These are phyloP conservation scores for Polyergus mexicanus DNA, from an alignment of 1,140 invertebrate genomes.

Conservation along the genomic window DNA sequence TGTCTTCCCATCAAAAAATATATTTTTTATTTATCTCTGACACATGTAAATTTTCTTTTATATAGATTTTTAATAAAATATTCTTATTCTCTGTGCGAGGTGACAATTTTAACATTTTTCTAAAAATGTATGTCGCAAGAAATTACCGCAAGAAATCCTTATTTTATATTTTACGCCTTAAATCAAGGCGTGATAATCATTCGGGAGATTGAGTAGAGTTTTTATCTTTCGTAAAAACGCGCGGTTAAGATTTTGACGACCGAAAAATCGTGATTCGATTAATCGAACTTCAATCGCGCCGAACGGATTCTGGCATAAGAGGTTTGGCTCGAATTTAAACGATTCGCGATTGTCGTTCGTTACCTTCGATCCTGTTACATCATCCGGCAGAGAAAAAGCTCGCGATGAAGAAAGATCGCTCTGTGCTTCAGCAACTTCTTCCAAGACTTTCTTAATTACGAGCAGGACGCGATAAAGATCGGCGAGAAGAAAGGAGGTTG, in stretches of 20 bases:
- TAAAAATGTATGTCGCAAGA: neutral
- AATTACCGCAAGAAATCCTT: neutral
- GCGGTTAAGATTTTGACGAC: neutral
- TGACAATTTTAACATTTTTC: neutral
- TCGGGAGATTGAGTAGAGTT: neutral
- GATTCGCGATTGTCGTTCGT: constrained; percentile 55
- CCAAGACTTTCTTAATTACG: constrained; percentile 75
- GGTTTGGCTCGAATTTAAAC: constrained; percentile 40
- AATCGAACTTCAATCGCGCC: constrained; percentile 8
- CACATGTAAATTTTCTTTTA: neutral
- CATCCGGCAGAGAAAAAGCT: constrained; percentile 44
- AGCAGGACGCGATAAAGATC: constrained; percentile 69
- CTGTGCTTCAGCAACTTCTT: constrained; percentile 48
- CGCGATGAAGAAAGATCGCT: constrained; percentile 60
- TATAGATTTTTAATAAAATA: neutral
- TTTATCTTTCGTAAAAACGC: neutral
- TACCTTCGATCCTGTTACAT: constrained; percentile 46
- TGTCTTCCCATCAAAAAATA: neutral
- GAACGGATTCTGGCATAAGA: constrained; percentile 11
- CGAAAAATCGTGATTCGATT: constrained; percentile 26
- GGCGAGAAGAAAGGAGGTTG: constrained; percentile 7
- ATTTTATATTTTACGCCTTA: too few species aligned
- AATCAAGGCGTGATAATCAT: neutral
- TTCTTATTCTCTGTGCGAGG: neutral
- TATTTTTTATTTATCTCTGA: neutral